Evolutionary conservation across 2,888 invertebrate species (phyloP), one percentile per base, ranked within the genome.

Genomic region (Eilema depressum): DNA sequence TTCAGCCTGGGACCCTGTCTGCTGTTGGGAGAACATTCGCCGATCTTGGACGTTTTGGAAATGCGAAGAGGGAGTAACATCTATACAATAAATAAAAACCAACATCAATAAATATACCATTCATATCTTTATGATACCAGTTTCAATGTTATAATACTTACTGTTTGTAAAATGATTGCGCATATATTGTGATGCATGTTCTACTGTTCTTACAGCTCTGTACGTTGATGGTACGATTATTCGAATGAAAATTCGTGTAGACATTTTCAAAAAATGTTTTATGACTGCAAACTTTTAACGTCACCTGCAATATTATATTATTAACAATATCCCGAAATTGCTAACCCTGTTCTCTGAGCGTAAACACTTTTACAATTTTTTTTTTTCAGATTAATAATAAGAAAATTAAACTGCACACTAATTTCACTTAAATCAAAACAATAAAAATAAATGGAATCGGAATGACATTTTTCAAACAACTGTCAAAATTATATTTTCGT

Each of bases 11-110:
- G 66, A 28, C 59, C 76, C 86, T 2, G 79, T 57, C 80, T 88
- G 82, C 59, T 69, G 68, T 60, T 69, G 66, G 8, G 92, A 88
- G 75, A 87, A 92, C 37, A 77, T 77, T 30, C 92, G 85, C 47
- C 63, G 30, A 56, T 61, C 26, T 28, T 68, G 63, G 11, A 66
- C 65, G 17, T 66, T 68, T 53, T 53, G 14, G 12, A 77, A 37
- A 63, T 73, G 67, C n/a, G 70, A 71, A 61, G 75, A 70, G 30
- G 75, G 62, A 63, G 67, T 56, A 69, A 63, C 69, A 75, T 71
- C 75, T 82, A 56, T 25, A 70, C 20, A 12, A 33, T 11, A 33
- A 57, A 66, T 20, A 20, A 74, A 23, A 37, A 28, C 26, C 4
- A 66, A 56, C 28, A 59, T 47, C 28, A 0, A 65, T 59, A 25